Base-by-base conservation (phyloP, 2,113 vertebrate genomes). In the Tenrec ecaudatus region DNA sequence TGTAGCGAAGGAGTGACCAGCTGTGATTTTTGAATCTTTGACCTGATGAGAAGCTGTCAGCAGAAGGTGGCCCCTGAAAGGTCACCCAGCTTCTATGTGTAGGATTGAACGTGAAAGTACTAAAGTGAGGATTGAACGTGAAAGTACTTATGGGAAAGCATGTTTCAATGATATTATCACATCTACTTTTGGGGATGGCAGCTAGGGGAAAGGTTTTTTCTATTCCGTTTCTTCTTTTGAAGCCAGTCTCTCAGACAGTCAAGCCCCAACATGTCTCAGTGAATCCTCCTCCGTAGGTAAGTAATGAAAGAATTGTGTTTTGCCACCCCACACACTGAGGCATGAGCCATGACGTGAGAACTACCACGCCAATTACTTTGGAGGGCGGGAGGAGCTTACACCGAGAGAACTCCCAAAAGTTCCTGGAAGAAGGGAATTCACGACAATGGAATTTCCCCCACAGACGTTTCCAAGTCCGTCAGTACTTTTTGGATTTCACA, bases 221-320 rank as follows among this genome's bases (percentile, higher is more conserved):
- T 86, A 69, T 19, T 62, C 36, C 36, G 7, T 80, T 90, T 91
- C 58, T 88, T 88, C 80, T 81, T 86, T 91, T 66, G 22, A 94
- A 66, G 36, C 33, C 64, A 86, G 22, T 94, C 89, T 86, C 58
- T 23, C 36, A 94, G 86, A 82, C 14, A 38, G 25, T 53, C 71
- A 93, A 57, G 40, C 36, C 78, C 80, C 83, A 91, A 40, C 2
- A 60, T 71, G 19, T 36, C n/a, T 22, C 8, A 7, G 9, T 80
- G 80, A 36, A 57, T 53, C 76, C 73, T 62, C 82, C 82, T n/a
- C n/a, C n/a, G n/a, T n/a, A n/a, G n/a, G 69, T 78, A 78, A 58
- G 15, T n/a, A 82, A 75, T 22, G 33, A 89, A 82, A 38, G 0
- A 36, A 22, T 23, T 33, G 22, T 53, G 3, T 92, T 88, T 40